Conservation (phyloP, 2,797 vertebrate genomes). For the Neosalanx taihuensis region DNA sequence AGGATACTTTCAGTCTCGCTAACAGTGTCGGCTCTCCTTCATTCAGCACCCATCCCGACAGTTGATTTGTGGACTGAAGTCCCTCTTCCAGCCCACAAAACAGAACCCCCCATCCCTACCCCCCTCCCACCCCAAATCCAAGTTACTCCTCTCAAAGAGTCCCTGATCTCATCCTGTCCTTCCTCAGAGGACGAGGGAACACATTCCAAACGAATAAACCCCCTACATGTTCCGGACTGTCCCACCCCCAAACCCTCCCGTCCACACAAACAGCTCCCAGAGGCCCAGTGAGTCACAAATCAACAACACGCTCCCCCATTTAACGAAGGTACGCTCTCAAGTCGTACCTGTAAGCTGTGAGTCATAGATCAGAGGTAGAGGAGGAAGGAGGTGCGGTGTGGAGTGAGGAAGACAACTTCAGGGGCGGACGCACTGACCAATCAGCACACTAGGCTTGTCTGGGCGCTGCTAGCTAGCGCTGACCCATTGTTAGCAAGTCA, state of each 20-base stretch:
- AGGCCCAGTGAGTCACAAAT: not conserved
- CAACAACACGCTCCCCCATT: not conserved
- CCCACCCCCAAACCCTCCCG: not conserved
- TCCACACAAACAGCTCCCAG: not conserved
- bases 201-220: slow-evolving; percentile 46
- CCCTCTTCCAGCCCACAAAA: too few relatives aligned
- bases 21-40: not conserved
- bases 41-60: too few relatives aligned
- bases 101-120: too few relatives aligned
- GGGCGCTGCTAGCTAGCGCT: slow-evolving; percentile 22
- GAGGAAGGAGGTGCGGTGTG: not conserved
- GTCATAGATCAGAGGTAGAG: not conserved
- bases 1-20: not conserved
- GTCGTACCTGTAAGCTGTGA: not conserved
- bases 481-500: slow-evolving; percentile 23
- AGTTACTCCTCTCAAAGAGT: slow-evolving; percentile 7
- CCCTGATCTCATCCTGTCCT: slow-evolving; percentile 2
- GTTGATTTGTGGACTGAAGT: too few relatives aligned
- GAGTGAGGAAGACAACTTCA: slow-evolving; percentile 30
- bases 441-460: slow-evolving; percentile 2
- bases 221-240: slow-evolving; percentile 16
- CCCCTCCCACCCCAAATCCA: not conserved
- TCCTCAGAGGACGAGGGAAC: slow-evolving; percentile 54
- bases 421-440: slow-evolving; percentile 23
- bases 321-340: not conserved